Evolutionary conservation across 2,888 invertebrate genomes (phyloP).

Genomic region (Fragum sueziense): DNA sequence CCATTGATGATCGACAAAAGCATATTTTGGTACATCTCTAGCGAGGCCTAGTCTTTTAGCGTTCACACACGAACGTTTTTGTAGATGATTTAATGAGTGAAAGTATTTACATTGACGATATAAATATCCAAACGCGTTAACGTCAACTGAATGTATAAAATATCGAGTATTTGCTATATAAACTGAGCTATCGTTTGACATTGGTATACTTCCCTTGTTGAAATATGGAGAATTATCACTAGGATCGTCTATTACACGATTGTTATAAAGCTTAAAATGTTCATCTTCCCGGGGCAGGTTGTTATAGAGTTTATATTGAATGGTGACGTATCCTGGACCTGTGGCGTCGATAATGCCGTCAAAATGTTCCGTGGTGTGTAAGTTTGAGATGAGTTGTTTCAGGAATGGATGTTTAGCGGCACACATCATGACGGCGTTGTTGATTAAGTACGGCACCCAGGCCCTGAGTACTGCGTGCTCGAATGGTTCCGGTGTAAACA

Average conservation of each 20-base stretch:
- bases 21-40: not conserved
- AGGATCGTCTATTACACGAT: not conserved
- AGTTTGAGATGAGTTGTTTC: slow-evolving; percentile 20
- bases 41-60: slow-evolving; percentile 4
- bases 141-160: slow-evolving; percentile 21
- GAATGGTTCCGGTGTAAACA: slow-evolving; percentile 34
- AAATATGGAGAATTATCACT: slow-evolving; percentile 24
- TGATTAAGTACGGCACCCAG: slow-evolving; percentile 11
- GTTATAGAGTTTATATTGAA: slow-evolving; percentile 21
- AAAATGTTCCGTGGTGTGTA: not conserved
- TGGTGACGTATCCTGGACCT: slow-evolving; percentile 28
- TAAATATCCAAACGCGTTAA: slow-evolving; percentile 5
- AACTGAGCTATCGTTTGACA: slow-evolving; percentile 15
- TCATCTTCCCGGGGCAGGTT: slow-evolving; percentile 5
- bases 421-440: slow-evolving; percentile 33
- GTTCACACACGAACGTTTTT: slow-evolving; percentile 23
- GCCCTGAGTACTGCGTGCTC: slow-evolving; percentile 18
- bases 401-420: slow-evolving; percentile 34
- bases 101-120: slow-evolving; percentile 9
- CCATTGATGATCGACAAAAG: slow-evolving; percentile 24
- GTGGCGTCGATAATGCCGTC: not conserved
- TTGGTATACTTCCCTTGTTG: slow-evolving; percentile 20
- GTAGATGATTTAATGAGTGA: not conserved
- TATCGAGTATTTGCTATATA: slow-evolving; percentile 39
- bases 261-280: slow-evolving; percentile 7